A percentile compares a stretch with the other conserved stretches of the same genome.
Conservation (phyloP, 2,888 invertebrate genomes). For the Chrysodeixis includens region DNA sequence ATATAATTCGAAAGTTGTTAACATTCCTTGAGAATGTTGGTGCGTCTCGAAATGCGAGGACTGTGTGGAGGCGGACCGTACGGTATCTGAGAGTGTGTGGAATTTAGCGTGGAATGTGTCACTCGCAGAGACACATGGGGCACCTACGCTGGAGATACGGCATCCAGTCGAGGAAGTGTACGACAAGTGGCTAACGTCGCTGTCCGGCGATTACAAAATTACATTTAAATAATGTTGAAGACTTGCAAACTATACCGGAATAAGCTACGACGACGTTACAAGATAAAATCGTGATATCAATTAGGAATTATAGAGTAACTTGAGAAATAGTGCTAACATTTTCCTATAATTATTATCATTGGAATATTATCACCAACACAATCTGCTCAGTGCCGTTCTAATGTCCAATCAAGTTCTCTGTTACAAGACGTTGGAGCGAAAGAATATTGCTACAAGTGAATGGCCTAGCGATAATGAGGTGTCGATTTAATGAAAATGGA, state of each 20-base stretch:
- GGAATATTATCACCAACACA: neutral
- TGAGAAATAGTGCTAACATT: neutral
- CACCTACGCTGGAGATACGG: conserved; percentile 55
- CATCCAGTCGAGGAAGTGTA: conserved; percentile 50
- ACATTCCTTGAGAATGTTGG: conserved; percentile 52
- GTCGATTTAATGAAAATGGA: conserved; percentile 8
- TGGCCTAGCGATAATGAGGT: neutral
- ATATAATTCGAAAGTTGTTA: conserved; percentile 54
- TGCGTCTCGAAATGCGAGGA: conserved; percentile 62
- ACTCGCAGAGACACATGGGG: conserved; percentile 45
- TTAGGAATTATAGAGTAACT: neutral
- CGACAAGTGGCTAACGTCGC: conserved; percentile 42
- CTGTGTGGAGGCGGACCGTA: conserved; percentile 58
- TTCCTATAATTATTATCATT: neutral
- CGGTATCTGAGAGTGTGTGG: conserved; percentile 52
- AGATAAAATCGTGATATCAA: neutral
- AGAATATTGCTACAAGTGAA: neutral
- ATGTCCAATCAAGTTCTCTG: neutral
- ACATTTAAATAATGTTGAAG: conserved; percentile 28
- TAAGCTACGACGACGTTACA: neutral
- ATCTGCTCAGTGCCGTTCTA: neutral
- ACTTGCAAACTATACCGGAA: conserved; percentile 29
- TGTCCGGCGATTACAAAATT: conserved; percentile 40
- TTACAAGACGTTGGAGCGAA: neutral
- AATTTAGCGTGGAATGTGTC: conserved; percentile 65